Evolutionary conservation across 2,888 invertebrate genomes (phyloP).

Genomic region (Megamerina dolium): DNA sequence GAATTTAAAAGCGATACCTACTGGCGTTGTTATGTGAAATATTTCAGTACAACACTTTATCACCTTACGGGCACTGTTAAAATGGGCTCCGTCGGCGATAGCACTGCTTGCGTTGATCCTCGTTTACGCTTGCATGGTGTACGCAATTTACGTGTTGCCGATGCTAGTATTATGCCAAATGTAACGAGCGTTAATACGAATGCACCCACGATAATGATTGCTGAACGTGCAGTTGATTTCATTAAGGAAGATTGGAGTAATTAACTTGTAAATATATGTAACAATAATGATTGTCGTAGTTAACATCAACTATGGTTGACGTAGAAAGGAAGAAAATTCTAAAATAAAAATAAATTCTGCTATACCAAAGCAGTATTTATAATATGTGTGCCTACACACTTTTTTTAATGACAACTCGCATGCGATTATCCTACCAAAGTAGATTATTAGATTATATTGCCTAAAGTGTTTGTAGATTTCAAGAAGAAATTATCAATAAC

Average conservation of each 20-base stretch:
- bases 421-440: no score
- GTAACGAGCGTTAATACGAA: conserved; percentile 69
- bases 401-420: no score
- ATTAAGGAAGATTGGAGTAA: conserved; percentile 25
- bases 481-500: no score
- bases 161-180: conserved; percentile 72
- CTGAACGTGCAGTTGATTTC: no score
- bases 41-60: conserved; percentile 54
- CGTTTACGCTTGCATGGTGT: conserved; percentile 53
- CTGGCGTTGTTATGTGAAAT: conserved; percentile 54
- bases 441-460: no score
- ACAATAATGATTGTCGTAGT: neutral
- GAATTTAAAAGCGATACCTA: conserved; percentile 45
- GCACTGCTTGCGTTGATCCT: conserved; percentile 50
- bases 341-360: no score
- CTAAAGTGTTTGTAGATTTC: no score
- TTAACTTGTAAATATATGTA: neutral
- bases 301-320: neutral
- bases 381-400: no score
- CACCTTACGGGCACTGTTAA: conserved; percentile 63
- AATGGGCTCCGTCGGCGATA: conserved; percentile 55
- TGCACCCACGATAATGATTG: conserved; percentile 73
- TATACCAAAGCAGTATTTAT: no score
- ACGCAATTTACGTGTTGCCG: conserved; percentile 62
- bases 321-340: no score